These are phyloP conservation scores for Drosophila pseudoananassae DNA, from an alignment of 1,140 invertebrate species.

Conservation along the genomic window DNA sequence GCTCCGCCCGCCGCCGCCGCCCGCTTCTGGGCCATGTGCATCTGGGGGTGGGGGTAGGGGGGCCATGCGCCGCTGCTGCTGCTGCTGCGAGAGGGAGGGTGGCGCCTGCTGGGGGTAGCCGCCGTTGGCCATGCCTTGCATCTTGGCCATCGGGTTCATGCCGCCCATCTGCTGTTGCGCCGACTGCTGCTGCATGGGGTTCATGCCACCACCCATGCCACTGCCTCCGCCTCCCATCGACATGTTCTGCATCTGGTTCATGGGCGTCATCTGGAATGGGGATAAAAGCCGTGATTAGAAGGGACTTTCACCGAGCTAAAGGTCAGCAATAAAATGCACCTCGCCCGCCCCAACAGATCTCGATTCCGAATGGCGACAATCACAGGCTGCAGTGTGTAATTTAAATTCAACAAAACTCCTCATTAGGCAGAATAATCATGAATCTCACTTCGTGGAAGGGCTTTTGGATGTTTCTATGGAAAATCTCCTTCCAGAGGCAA, in stretches of 20 bases:
- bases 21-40: conserved; percentile 92
- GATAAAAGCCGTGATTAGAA: background rate
- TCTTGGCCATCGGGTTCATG: conserved; percentile 85
- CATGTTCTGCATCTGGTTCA: conserved; percentile 83
- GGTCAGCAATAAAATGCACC: background rate
- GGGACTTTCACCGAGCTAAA: background rate
- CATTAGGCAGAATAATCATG: background rate
- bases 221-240: conserved; percentile 85
- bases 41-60: conserved; percentile 92
- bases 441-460: background rate
- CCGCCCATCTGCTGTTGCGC: conserved; percentile 66
- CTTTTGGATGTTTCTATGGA: background rate
- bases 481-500: background rate
- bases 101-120: conserved; percentile 80
- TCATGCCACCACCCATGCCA: conserved; percentile 83
- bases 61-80: conserved; percentile 87
- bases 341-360: background rate
- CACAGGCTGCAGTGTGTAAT: background rate
- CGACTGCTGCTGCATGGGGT: conserved; percentile 75
- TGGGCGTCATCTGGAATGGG: conserved; percentile 74
- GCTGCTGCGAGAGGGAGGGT: conserved; percentile 41
- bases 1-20: conserved; percentile 55
- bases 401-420: background rate
- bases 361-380: no score
- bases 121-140: conserved; percentile 84